phyloP scores from a whole-genome alignment of 1,140 invertebrate genomes.

The Eueides isabella region DNA sequence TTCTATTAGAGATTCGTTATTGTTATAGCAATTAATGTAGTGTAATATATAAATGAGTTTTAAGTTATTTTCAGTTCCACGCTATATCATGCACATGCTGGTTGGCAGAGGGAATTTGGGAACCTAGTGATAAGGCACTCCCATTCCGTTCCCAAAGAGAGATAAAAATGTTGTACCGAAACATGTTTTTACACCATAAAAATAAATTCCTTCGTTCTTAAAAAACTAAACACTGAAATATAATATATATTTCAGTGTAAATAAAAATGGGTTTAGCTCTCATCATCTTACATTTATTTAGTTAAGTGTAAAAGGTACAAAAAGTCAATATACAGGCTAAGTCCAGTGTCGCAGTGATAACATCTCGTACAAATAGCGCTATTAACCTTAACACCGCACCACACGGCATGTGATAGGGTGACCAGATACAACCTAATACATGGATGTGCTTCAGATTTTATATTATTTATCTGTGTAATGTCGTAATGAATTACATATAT shows the following conservation, averaged over 20 bases:
- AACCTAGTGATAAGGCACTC: too few relatives aligned
- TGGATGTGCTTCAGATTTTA: background rate
- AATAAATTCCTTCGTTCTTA: background rate
- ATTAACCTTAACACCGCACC: conserved; percentile 69
- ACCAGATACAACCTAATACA: conserved; percentile 12
- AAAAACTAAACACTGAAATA: background rate
- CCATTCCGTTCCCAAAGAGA: too few relatives aligned
- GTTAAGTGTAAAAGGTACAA: conserved; percentile 23
- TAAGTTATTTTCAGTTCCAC: background rate
- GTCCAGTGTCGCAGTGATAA: conserved; percentile 54
- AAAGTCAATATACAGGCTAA: conserved; percentile 33
- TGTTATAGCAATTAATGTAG: too few relatives aligned
- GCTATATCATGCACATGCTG: too few relatives aligned
- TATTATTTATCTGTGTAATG: background rate
- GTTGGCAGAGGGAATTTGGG: too few relatives aligned
- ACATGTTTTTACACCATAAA: background rate
- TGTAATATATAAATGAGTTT: too few relatives aligned
- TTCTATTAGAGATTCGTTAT: background rate
- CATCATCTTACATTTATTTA: conserved; percentile 22
- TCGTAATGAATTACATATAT: too few relatives aligned
- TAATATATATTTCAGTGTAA: background rate
- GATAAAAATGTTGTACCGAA: background rate
- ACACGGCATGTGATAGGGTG: conserved; percentile 47
- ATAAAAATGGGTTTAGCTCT: background rate
- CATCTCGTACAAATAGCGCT: conserved; percentile 70